Percentiles rank a stretch among this genome's conserved stretches.
Evolutionary conservation across 1,140 invertebrate genomes (phyloP).

Genomic region (Leucophenga varia): DNA sequence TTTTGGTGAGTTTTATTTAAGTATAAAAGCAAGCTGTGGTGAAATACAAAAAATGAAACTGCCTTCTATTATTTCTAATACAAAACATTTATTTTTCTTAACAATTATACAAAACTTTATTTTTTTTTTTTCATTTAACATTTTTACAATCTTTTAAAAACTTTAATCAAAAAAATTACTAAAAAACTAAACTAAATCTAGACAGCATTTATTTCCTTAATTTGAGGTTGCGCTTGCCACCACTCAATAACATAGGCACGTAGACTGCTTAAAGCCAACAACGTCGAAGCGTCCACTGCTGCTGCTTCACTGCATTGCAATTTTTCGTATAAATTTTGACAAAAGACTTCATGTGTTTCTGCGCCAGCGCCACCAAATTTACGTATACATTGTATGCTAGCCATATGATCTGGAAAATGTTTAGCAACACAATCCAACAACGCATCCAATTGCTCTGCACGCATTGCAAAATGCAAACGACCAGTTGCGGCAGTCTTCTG

Average conservation of each 20-base stretch:
- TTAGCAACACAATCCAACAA: conserved; percentile 35
- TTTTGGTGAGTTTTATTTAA: too few relatives aligned
- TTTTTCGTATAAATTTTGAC: conserved; percentile 22
- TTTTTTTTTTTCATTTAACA: too few relatives aligned
- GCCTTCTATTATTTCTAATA: too few relatives aligned
- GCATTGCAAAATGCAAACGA: conserved; percentile 22
- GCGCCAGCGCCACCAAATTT: conserved; percentile 34
- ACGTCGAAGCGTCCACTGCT: conserved; percentile 9
- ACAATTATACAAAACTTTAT: too few relatives aligned
- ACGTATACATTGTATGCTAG: conserved; percentile 26
- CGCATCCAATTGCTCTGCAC: conserved; percentile 23
- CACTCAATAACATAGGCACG: conserved; percentile 34
- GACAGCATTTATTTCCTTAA: too few relatives aligned
- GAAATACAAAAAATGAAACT: too few relatives aligned
- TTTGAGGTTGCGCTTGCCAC: conserved; percentile 21
- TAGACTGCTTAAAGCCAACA: conserved; percentile 38
- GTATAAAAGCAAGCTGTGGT: too few relatives aligned
- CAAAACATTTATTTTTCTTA: too few relatives aligned
- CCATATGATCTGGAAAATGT: conserved; percentile 33
- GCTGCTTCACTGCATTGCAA: conserved; percentile 29
- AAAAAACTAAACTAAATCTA: too few relatives aligned
- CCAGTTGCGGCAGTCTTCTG: conserved; percentile 27
- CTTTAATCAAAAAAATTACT: too few relatives aligned
- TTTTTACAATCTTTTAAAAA: too few relatives aligned
- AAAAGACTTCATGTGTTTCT: conserved; percentile 27